These are phyloP conservation scores for Nycticorax nycticorax DNA, from an alignment of 2,113 vertebrate genomes.

Conservation along the genomic window DNA sequence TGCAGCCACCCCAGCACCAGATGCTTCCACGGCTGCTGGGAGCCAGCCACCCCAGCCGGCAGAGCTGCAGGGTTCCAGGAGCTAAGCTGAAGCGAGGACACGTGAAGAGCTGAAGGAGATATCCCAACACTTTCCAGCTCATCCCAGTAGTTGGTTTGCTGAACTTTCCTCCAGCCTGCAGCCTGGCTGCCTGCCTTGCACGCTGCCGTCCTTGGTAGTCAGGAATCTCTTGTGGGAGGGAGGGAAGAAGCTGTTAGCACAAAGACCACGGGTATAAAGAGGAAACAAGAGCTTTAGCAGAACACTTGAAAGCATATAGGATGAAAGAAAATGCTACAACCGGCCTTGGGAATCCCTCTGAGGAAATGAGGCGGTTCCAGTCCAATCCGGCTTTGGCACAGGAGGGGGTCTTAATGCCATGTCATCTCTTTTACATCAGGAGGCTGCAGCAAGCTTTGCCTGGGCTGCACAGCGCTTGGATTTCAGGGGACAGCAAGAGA, in stretches of 20 bases:
- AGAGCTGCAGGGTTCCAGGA: neutral
- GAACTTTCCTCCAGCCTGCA: neutral
- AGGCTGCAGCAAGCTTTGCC: neutral
- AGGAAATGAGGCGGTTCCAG: neutral
- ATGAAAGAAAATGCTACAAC: neutral
- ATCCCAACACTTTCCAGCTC: neutral
- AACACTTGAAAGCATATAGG: neutral
- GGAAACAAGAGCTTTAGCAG: neutral
- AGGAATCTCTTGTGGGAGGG: neutral
- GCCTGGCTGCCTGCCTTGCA: neutral
- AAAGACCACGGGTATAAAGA: neutral
- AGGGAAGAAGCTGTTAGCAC: neutral
- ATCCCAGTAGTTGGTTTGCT: neutral
- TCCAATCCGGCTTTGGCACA: neutral
- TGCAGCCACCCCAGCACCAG: constrained; percentile 1
- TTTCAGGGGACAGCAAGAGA: neutral
- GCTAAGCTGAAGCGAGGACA: neutral
- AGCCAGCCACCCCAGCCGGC: neutral
- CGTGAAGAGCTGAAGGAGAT: neutral
- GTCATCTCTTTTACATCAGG: neutral
- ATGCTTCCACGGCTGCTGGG: neutral
- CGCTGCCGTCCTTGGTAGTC: neutral
- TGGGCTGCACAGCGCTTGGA: neutral
- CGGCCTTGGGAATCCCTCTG: neutral
- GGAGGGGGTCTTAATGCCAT: neutral